Evolutionary conservation across 2,888 invertebrate species (phyloP).

Genomic region (Drosophila mercatorum): DNA sequence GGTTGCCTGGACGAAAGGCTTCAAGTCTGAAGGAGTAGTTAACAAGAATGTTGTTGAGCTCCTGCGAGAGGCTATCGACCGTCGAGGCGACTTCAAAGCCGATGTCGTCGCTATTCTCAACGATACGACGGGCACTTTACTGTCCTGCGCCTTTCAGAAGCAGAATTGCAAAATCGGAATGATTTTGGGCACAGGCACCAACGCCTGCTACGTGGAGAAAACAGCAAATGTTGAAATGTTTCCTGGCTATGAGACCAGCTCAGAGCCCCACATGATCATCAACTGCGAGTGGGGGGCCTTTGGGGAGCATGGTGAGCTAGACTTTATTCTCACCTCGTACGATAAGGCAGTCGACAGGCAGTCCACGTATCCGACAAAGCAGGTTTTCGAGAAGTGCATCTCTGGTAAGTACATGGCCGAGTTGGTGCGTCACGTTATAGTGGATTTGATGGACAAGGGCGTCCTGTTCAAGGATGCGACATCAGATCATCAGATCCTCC

Average conservation of each 20-base stretch:
- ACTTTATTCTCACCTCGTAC: slow-evolving; percentile 92
- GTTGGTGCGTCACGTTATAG: slow-evolving; percentile 92
- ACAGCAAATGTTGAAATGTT: slow-evolving; percentile 92
- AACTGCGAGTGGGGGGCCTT: slow-evolving; percentile 99
- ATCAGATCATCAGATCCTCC: slow-evolving; percentile 29
- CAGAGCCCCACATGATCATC: slow-evolving; percentile 88
- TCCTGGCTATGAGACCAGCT: slow-evolving; percentile 84
- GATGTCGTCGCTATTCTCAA: slow-evolving; percentile 95
- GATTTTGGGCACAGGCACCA: slow-evolving; percentile 93
- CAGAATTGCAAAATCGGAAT: slow-evolving; percentile 90
- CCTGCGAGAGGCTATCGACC: slow-evolving; percentile 92
- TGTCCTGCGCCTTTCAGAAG: slow-evolving; percentile 94
- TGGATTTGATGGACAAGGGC: slow-evolving; percentile 91
- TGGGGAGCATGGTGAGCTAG: slow-evolving; percentile 94
- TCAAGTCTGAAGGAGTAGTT: slow-evolving; percentile 94
- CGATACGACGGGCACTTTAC: slow-evolving; percentile 96
- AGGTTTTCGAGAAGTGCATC: slow-evolving; percentile 92
- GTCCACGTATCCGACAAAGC: slow-evolving; percentile 92
- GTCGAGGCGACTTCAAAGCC: slow-evolving; percentile 91
- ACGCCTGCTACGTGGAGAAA: slow-evolving; percentile 94
- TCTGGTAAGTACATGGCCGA: slow-evolving; percentile 99
- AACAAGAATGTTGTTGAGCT: slow-evolving; percentile 94
- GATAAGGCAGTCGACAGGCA: slow-evolving; percentile 91
- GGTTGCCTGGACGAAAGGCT: slow-evolving; percentile 97
- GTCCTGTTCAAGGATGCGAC: slow-evolving; percentile 68